Percentiles rank a stretch among this genome's conserved stretches.
phyloP scores from a whole-genome alignment of 1,140 invertebrate species.

The Bursaphelenchus mucronatus region DNA sequence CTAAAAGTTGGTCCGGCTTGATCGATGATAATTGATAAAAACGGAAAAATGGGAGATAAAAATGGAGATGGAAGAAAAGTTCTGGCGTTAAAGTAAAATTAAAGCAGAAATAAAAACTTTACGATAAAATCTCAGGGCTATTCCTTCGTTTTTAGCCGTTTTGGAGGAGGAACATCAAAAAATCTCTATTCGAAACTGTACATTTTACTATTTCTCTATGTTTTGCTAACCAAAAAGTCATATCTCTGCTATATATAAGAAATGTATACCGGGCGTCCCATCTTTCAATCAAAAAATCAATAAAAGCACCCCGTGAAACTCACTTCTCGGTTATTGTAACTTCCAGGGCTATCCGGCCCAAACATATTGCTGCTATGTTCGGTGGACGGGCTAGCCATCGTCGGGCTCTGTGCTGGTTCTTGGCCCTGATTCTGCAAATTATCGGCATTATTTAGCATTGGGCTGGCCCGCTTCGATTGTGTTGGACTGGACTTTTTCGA shows the following conservation, averaged over 20 bases:
- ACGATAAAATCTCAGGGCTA: neutral
- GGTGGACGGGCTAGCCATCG: slow-evolving; percentile 11
- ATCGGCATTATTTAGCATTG: slow-evolving; percentile 17
- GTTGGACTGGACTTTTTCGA: slow-evolving; percentile 24
- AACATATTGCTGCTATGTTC: slow-evolving; percentile 22
- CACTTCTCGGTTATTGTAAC: slow-evolving; percentile 27
- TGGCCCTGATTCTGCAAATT: slow-evolving; percentile 16
- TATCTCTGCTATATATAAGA: too few relatives aligned
- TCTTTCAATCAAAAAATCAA: slow-evolving; percentile 2
- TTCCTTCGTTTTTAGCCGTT: neutral
- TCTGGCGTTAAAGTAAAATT: neutral
- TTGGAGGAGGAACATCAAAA: neutral
- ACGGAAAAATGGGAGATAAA: too few relatives aligned
- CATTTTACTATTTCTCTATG: neutral
- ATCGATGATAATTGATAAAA: too few relatives aligned
- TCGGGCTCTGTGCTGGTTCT: neutral
- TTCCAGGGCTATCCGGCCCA: slow-evolving; percentile 20
- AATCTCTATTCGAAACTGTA: too few relatives aligned
- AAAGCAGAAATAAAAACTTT: neutral
- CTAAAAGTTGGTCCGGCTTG: too few relatives aligned
- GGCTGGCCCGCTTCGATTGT: slow-evolving; percentile 16
- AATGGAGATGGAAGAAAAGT: too few relatives aligned
- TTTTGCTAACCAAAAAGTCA: too few relatives aligned
- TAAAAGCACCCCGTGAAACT: slow-evolving; percentile 18
- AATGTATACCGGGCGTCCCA: too few relatives aligned